Base-by-base conservation (phyloP, 2,888 invertebrate genomes). In the Zele albiditarsus region DNA sequence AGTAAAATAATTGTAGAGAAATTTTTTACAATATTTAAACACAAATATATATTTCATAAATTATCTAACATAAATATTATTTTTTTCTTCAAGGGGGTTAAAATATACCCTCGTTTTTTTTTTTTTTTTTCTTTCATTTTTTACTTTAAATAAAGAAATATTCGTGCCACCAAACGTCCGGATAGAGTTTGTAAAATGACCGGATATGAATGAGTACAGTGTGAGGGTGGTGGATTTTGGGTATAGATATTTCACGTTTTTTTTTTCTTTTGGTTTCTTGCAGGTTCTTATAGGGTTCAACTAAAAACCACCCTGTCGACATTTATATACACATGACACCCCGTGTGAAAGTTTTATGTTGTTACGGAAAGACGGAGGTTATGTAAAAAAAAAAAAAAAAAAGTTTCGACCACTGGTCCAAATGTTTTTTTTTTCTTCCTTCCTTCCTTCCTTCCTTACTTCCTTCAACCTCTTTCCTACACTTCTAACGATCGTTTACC, bases 401-500 rank as follows among this genome's bases (percentile, higher is more conserved):
- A 6, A 46, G n/a, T 4, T 27, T 53, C 62, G 49, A 68, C 70
- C 63, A 72, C 20, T 71, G 65, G 69, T 69, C 58, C 69, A 72
- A 53, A 33, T 58, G 62, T 68, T 66, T 27, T 71, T 71, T 67
- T 75, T 73, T 73, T 63, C 57, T 69, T 20, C 23, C 31, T 31
- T 25, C 27, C 28, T 53, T 63, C 60, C 28, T 66, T 10, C 46
- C 38, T 63, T 68, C n/a, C 49, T 31, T 31, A 57, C 25, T 53
- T 60, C 66, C 53, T 16, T 33, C 5, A n/a, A 8, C 71, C 58
- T 60, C 65, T 65, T 60, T 42, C 71, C 57, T 57, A 27, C 53
- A 57, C 49, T 20, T 6, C 6, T 20, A 53, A 53, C 63, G 77
- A 77, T 78, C 77, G 77, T 67, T 78, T 78, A 78, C 78, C 77